These are phyloP conservation scores for Carlito syrichta DNA, from an alignment of 2,113 vertebrate species.

Conservation along the genomic window DNA sequence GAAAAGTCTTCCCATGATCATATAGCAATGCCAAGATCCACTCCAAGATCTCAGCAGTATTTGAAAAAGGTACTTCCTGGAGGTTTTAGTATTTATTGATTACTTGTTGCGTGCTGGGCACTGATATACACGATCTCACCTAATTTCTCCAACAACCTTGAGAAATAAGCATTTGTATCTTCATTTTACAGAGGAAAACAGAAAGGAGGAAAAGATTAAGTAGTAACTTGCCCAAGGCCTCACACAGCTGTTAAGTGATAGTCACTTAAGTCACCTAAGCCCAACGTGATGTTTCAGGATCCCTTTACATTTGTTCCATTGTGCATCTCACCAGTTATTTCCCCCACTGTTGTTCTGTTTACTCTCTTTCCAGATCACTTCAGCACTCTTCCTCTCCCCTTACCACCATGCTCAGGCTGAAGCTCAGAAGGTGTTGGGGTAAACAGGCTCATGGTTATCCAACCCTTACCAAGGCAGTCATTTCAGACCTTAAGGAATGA, in stretches of 20 bases:
- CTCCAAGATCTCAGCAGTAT: neutral
- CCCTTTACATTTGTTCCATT: neutral
- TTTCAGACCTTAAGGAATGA: neutral
- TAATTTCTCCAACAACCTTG: neutral
- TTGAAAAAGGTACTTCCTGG: neutral
- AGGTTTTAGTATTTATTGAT: neutral
- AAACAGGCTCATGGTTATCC: neutral
- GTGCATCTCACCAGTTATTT: fast-evolving
- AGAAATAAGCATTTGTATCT: neutral
- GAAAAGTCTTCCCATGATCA: neutral
- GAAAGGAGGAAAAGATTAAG: neutral
- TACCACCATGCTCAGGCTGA: fast-evolving
- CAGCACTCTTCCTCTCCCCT: fast-evolving
- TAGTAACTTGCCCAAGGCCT: neutral
- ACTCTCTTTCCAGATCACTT: neutral
- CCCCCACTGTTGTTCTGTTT: too few relatives aligned
- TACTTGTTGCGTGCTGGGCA: neutral
- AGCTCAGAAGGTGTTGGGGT: neutral
- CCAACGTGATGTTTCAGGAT: neutral
- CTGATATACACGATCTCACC: neutral
- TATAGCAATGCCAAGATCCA: neutral
- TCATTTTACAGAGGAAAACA: neutral
- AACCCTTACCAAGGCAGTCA: neutral
- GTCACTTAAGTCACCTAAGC: neutral
- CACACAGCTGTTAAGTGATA: neutral